These are phyloP conservation scores for Ecdyonurus torrentis DNA, from an alignment of 2,888 invertebrate species.

Conservation along the genomic window DNA sequence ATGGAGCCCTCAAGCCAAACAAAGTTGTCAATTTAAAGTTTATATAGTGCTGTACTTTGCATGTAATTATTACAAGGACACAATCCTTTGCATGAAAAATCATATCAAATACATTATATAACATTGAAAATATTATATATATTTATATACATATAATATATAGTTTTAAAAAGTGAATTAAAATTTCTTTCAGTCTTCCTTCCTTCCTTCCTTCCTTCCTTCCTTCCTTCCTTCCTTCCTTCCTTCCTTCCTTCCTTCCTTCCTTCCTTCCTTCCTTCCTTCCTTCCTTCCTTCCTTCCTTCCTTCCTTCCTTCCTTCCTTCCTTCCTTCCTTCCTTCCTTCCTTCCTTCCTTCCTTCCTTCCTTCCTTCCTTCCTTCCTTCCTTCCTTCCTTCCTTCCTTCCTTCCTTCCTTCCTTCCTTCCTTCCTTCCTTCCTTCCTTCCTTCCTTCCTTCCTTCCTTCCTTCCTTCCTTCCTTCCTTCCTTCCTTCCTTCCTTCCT, in stretches of 20 bases:
- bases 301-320: too few relatives aligned
- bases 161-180: too few relatives aligned
- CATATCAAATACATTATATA: too few relatives aligned
- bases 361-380: not conserved
- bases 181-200: not conserved
- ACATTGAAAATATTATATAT: too few relatives aligned
- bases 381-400: not conserved
- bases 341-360: not conserved
- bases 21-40: too few relatives aligned
- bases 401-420: not conserved
- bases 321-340: conserved; percentile 5
- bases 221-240: not conserved
- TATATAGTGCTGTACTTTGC: too few relatives aligned
- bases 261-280: not conserved
- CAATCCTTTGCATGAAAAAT: too few relatives aligned
- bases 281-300: conserved; percentile 5
- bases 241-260: not conserved
- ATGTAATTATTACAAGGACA: too few relatives aligned
- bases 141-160: too few relatives aligned
- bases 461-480: not conserved
- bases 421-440: not conserved
- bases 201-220: not conserved
- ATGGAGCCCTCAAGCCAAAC: too few relatives aligned
- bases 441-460: not conserved
- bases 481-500: not conserved